A percentile compares a stretch with the other conserved stretches of the same genome.
Evolutionary conservation across 2,113 vertebrate species (phyloP).

Genomic region (Neodontobutis hainanensis): DNA sequence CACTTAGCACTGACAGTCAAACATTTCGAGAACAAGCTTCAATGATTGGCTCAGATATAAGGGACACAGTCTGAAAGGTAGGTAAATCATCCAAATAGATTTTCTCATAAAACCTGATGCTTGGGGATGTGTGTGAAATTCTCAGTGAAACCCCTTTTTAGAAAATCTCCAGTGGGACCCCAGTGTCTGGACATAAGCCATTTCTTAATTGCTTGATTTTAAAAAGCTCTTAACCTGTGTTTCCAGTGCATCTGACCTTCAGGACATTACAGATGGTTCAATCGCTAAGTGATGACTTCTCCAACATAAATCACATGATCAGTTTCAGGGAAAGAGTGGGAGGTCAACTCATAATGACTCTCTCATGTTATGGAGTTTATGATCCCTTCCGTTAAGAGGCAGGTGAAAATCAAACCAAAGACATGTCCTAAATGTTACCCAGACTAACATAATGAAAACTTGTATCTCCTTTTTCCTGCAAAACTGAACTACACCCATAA

Average conservation of each 20-base stretch:
- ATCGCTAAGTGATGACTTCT: not conserved
- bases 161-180: not conserved
- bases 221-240: constrained; percentile 30
- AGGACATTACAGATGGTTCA: not conserved
- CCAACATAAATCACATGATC: constrained; percentile 4
- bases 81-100: constrained; percentile 6
- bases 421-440: too few relatives aligned
- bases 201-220: constrained; percentile 13
- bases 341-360: not conserved
- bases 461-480: too few relatives aligned
- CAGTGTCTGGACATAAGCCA: constrained; percentile 5
- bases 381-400: too few relatives aligned
- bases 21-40: not conserved
- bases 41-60: not conserved
- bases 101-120: constrained; percentile 22
- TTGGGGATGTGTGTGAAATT: not conserved
- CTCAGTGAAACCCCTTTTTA: not conserved
- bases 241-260: constrained; percentile 8
- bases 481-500: too few relatives aligned
- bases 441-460: too few relatives aligned
- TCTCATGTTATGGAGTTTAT: too few relatives aligned
- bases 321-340: constrained; percentile 10
- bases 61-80: not conserved
- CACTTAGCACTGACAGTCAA: constrained; percentile 42
- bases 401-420: too few relatives aligned